These are phyloP conservation scores for Argyrosomus regius DNA, from an alignment of 2,797 vertebrate genomes.

Conservation along the genomic window DNA sequence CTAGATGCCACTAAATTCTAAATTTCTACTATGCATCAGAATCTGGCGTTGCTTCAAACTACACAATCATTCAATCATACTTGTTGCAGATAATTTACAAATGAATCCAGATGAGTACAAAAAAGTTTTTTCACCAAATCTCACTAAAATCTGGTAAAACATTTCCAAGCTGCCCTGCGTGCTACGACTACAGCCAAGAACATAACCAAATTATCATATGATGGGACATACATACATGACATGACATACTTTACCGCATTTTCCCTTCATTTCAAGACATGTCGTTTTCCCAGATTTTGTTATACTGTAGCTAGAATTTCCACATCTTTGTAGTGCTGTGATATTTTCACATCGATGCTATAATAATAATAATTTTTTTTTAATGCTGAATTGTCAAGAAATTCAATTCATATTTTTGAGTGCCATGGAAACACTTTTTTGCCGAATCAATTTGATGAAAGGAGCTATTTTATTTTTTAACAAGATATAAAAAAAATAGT, in stretches of 20 bases:
- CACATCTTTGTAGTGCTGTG: not conserved
- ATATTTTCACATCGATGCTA: not conserved
- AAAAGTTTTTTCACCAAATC: not conserved
- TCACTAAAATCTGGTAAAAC: not conserved
- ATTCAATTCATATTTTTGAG: not conserved
- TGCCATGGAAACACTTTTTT: not conserved
- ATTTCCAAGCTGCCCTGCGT: not conserved
- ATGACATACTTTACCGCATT: not conserved
- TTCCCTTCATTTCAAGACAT: not conserved
- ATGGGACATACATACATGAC: too few relatives aligned
- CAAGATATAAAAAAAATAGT: not conserved
- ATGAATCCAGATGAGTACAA: not conserved
- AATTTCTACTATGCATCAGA: not conserved
- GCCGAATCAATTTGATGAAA: not conserved
- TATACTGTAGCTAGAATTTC: not conserved
- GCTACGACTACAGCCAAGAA: not conserved
- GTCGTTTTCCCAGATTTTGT: not conserved
- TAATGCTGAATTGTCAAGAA: not conserved
- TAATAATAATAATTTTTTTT: not conserved
- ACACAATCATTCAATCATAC: not conserved
- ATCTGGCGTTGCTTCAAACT: not conserved
- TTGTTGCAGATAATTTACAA: not conserved
- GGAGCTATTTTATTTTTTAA: not conserved
- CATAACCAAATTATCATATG: not conserved
- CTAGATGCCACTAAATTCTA: too few relatives aligned